Evolutionary conservation across 1,140 invertebrate species (phyloP), one percentile per base, ranked within the genome.

Genomic region (Phenacoccus solenopsis): DNA sequence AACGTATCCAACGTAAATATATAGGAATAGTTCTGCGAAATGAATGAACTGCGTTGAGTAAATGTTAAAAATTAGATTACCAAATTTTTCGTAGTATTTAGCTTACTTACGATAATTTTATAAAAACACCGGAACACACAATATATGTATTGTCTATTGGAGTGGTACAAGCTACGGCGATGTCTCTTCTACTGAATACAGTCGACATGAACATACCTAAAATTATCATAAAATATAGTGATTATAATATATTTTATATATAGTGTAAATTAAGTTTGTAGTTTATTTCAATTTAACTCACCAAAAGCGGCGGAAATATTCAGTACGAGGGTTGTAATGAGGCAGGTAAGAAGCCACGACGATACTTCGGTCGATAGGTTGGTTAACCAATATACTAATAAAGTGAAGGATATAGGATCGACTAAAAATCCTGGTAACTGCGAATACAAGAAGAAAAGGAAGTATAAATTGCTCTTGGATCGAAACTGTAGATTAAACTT

Each of bases 1-100:
- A 93, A 75, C 90, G 88, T 0, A 93, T 83, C 90, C 93, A 96
- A 25, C 84, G 82, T 28, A 96, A 81, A 72, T 90, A 88, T 70
- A 80, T 76, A 0, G 94, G 92, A 70, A 95, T 80, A 1, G 91
- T 85, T 72, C 90, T 90, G 77, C 28, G 82, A 83, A 25, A 24
- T 5, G 20, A 9, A 16, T 64, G 25, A 64, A 64, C 30, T 32
- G 5, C 30, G 13, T 32, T 59, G n/a, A 59, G 56, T 22, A 9
- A 59, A 59, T 9, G 21, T 59, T 9, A 59, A 59, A 59, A 59
- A 59, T n/a, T n/a, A n/a, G 7, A 59, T 9, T 59, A 20, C n/a
- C 12, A 64, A 64, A 64, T 27, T 16, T 64, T 10, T 25, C n/a
- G n/a, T n/a, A n/a, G n/a, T n/a, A n/a, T n/a, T 64, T 25, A 9